These are phyloP conservation scores for Tachuris rubrigastra DNA, from an alignment of 2,113 vertebrate genomes.

Conservation along the genomic window DNA sequence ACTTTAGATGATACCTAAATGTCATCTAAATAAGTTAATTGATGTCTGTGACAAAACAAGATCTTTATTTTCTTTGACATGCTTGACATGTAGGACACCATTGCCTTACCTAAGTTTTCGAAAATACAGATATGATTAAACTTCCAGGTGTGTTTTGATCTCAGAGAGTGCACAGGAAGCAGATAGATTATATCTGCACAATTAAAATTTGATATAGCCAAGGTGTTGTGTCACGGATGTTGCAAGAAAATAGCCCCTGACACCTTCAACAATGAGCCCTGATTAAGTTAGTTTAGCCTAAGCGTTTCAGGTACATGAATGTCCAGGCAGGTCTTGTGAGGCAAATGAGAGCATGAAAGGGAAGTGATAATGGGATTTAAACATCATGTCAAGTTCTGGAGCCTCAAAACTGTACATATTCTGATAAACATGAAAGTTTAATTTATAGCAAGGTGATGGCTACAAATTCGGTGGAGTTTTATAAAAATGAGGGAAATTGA, in stretches of 20 bases:
- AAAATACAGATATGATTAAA: slow-evolving; percentile 4
- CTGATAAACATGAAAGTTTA: not conserved
- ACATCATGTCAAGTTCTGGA: not conserved
- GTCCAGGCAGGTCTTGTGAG: not conserved
- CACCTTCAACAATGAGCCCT: not conserved
- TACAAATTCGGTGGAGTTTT: not conserved
- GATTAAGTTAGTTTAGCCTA: not conserved
- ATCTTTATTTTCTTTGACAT: not conserved
- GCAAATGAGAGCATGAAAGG: not conserved
- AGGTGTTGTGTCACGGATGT: not conserved
- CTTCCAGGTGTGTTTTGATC: not conserved
- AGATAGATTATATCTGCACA: not conserved
- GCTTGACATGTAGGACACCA: not conserved
- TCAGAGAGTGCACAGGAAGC: not conserved
- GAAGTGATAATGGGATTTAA: not conserved
- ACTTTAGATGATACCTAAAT: not conserved
- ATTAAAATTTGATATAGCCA: not conserved
- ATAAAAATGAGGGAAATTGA: not conserved
- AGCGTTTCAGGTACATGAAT: not conserved
- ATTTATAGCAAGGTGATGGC: not conserved
- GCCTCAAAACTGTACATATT: not conserved
- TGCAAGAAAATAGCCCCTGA: not conserved
- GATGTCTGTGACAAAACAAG: not conserved
- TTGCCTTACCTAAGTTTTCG: not conserved
- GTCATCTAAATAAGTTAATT: not conserved